Base-by-base conservation (phyloP, 2,797 vertebrate genomes). In the Myripristis murdjan region DNA sequence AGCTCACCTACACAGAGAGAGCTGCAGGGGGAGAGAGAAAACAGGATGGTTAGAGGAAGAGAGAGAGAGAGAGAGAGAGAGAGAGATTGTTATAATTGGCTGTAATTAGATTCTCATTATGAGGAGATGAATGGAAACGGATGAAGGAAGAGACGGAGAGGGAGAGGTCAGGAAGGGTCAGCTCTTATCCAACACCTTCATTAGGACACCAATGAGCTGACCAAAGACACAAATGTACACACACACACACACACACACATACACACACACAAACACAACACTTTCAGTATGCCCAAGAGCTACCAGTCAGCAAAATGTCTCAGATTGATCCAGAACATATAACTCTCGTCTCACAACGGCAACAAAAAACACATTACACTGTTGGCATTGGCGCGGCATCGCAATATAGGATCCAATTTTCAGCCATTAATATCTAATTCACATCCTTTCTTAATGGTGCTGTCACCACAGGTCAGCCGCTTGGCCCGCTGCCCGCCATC, bases 21-120 rank as follows among this genome's bases (percentile, higher is more conserved):
- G 78, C 63, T 59, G 22, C 22, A 64, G 58, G 62, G 44, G 35
- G 37, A 64, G 18, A 56, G 54, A 39, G 28, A 55, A 48, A 69
- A 53, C 5, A 26, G 75, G 70, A 66, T 44, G 51, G 49, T 39
- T 14, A 31, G 28, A 37, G 22, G 48, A 48, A 28, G 47, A 22
- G 46, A 46, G 52, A 59, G 73, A 70, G 54, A 33, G 61, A 37
- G 55, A 33, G 53, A 33, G 64, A 62, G 77, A 66, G 67, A 71
- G 73, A 77, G 81, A 82, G 84, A 77, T 87, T 82, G 81, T 89
- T 90, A 86, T 90, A 91, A 91, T 89, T 90, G 91, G 81, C 82
- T 77, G 84, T 90, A 91, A 92, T 93, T 90, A 91, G 89, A 90
- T 91, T 92, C 84, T 90, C 86, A 89, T 91, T 90, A 92, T 90